Evolutionary conservation across 2,888 invertebrate species (phyloP), one percentile per base, ranked within the genome.

Genomic region (Leptinotarsa juncta): DNA sequence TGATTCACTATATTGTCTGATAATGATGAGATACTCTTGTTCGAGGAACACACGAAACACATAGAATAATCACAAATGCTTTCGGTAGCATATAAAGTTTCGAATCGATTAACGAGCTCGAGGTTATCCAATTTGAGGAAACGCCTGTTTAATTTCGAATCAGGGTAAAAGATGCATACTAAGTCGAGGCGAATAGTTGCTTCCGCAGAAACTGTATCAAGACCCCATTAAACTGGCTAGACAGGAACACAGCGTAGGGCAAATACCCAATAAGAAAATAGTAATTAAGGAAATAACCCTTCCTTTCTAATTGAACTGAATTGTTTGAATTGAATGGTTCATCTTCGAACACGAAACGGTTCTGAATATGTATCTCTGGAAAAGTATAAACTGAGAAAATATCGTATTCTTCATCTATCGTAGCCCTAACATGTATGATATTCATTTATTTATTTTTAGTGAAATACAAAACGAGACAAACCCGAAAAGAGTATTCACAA

Each of bases 161-260:
- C 2, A 62, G n/a, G n/a, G 32, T 7, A 42, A 15, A 16, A n/a
- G 32, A 62, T 62, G 16, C 7, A n/a, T 42, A 7, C 2, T 42
- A 7, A 42, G 7, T 16, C 32, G 10, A n/a, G 3, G 5, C 26
- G 4, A 42, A 32, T 14, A 42, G 32, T 62, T 60, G 23, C 12
- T 62, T 62, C 62, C 62, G 62, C 62, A 62, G 32, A 62, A 62
- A 3, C 62, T 62, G 42, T 42, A 62, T 42, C 26, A 42, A 10
- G 16, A 62, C 7, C 42, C 62, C 62, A 62, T 62, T 32, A 62
- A 62, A 62, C 42, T 15, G 62, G 7, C 62, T 62, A 62, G 62
- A 62, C 62, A 32, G 62, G 62, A 62, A 62, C 42, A 23, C 10
- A n/a, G 26, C 62, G 10, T 5, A 23, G 23, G 57, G 42, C 16